Percentiles rank a stretch among this genome's conserved stretches.
phyloP scores from a whole-genome alignment of 37 sponge, comb jelly and placozoan species.

The Halichondria panicea region DNA sequence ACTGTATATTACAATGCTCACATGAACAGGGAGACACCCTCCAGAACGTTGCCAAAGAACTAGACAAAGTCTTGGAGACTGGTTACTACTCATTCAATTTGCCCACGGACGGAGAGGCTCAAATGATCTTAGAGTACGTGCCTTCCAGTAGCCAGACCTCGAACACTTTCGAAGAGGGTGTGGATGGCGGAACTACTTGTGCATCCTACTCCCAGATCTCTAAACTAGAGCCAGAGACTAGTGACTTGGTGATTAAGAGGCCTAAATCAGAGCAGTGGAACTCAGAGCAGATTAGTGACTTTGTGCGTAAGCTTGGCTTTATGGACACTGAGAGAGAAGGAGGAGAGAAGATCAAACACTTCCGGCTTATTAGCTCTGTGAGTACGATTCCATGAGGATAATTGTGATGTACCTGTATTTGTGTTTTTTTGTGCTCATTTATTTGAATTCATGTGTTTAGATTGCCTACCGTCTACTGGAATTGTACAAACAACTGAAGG shows the following conservation, averaged over 20 bases:
- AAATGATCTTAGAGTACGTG: neutral
- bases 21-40: constrained; percentile 82
- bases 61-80: constrained; percentile 66
- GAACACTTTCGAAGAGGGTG: neutral
- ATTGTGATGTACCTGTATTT: neutral
- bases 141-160: neutral
- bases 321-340: constrained; percentile 70
- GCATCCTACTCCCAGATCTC: neutral
- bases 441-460: constrained; percentile 14
- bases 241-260: no score
- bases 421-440: neutral
- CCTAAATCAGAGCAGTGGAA: constrained; percentile 41
- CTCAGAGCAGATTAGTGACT: constrained; percentile 77
- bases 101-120: neutral
- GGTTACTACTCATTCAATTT: constrained; percentile 59
- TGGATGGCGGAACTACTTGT: neutral
- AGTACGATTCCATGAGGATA: neutral
- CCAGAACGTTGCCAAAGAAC: constrained; percentile 81
- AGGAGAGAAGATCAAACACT: constrained; percentile 52
- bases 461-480: constrained; percentile 62
- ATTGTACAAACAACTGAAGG: constrained; percentile 36
- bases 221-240: neutral
- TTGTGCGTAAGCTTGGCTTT: constrained; percentile 88
- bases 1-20: no score
- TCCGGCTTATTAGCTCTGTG: constrained; percentile 56